phyloP scores from a whole-genome alignment of 2,888 invertebrate genomes.

The Ophion obscuratus region DNA sequence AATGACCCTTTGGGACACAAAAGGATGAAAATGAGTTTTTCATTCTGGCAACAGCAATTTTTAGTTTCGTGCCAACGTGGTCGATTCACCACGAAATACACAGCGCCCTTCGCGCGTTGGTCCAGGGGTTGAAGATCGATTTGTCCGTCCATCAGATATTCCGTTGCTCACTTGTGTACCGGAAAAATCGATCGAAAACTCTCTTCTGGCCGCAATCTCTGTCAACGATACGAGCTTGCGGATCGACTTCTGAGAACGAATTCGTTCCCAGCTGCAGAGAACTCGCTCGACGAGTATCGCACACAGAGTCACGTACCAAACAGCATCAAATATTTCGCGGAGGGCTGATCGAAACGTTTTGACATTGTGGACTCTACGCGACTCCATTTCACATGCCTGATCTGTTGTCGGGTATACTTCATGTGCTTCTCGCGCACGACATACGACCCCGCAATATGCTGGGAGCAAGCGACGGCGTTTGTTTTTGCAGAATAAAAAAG shows the following conservation, averaged over 20 bases:
- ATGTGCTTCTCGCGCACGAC: constrained; percentile 3
- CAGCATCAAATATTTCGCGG: constrained; percentile 56
- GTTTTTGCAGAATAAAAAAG: neutral
- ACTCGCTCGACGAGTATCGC: constrained; percentile 39
- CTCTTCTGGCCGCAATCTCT: constrained; percentile 33
- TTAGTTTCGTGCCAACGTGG: neutral
- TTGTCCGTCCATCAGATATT: constrained; percentile 15
- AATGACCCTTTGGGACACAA: neutral
- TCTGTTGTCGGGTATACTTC: constrained; percentile 7
- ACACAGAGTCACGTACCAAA: constrained; percentile 28
- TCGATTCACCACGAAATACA: constrained; percentile 24
- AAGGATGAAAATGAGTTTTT: neutral
- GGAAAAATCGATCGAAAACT: constrained; percentile 46
- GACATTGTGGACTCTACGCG: constrained; percentile 23
- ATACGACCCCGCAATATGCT: neutral
- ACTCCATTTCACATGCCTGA: neutral
- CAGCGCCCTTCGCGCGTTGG: neutral
- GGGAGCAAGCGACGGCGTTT: too few relatives aligned
- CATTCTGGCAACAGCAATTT: neutral
- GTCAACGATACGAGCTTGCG: constrained; percentile 38
- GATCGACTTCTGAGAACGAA: constrained; percentile 59
- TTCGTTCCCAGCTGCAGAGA: constrained; percentile 41
- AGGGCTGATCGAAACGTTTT: constrained; percentile 54
- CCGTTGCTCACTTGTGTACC: neutral
- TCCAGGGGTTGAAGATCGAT: constrained; percentile 12